Percentiles rank a stretch among this genome's conserved stretches.
These are phyloP conservation scores for Gryllus bimaculatus DNA, from an alignment of 1,140 invertebrate genomes.

Conservation along the genomic window DNA sequence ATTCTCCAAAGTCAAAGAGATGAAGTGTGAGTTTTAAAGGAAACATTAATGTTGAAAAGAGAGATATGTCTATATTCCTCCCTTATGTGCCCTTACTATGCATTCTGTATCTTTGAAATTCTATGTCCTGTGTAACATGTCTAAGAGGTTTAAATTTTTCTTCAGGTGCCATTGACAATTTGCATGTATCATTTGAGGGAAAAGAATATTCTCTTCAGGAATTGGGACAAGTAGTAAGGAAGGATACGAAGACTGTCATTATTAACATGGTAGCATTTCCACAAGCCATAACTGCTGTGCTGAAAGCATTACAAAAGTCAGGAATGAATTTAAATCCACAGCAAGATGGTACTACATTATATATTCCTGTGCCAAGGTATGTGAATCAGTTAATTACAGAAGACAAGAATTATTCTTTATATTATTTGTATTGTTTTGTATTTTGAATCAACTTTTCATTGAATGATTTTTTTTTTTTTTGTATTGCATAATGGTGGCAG, in stretches of 20 bases:
- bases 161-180: conserved; percentile 62
- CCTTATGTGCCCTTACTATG: too few species aligned
- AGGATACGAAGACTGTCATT: conserved; percentile 76
- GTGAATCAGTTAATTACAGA: conserved; percentile 20
- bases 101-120: too few species aligned
- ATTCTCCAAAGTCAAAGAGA: too few species aligned
- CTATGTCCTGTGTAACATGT: too few species aligned
- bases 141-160: conserved; percentile 10
- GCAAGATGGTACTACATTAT: conserved; percentile 84
- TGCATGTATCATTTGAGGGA: conserved; percentile 65
- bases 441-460: neutral
- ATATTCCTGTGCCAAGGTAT: conserved; percentile 80
- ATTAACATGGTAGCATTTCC: conserved; percentile 76
- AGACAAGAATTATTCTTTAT: neutral
- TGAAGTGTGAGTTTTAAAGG: too few species aligned
- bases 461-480: neutral
- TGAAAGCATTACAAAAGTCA: conserved; percentile 64
- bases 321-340: conserved; percentile 91
- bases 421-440: neutral
- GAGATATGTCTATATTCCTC: too few species aligned
- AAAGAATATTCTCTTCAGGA: conserved; percentile 79
- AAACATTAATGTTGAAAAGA: too few species aligned
- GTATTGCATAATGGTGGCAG: neutral
- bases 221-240: conserved; percentile 76
- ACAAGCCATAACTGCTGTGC: conserved; percentile 65